Percentiles rank a stretch among this genome's conserved stretches.
phyloP scores from a whole-genome alignment of 2,113 vertebrate species.

The Petromus typicus region DNA sequence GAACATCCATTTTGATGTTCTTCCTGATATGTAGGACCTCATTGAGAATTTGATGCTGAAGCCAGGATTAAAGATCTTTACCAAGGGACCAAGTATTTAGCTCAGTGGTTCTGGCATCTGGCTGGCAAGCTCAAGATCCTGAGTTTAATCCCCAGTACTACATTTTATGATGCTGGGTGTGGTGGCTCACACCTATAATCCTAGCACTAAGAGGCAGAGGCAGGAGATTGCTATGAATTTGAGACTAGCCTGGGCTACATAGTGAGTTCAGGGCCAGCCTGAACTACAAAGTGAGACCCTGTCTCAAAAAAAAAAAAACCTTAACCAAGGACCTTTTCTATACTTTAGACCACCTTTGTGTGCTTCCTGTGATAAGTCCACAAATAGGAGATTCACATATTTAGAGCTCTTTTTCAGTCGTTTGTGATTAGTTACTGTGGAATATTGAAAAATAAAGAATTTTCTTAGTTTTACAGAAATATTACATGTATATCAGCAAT shows the following conservation, averaged over 20 bases:
- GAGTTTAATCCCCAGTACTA: too few species aligned
- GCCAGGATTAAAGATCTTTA: conserved; percentile 10
- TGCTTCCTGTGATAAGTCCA: not conserved
- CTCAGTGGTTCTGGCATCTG: too few species aligned
- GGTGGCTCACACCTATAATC: too few species aligned
- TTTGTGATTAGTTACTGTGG: not conserved
- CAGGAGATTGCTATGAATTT: too few species aligned
- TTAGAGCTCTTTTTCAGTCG: not conserved
- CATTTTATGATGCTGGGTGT: too few species aligned
- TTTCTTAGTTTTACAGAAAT: not conserved
- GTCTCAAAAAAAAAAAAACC: too few species aligned
- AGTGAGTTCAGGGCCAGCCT: too few species aligned
- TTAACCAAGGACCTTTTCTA: not conserved
- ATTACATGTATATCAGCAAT: not conserved
- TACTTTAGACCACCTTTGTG: not conserved
- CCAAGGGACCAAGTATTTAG: too few species aligned
- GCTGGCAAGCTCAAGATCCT: too few species aligned
- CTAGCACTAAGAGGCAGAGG: too few species aligned
- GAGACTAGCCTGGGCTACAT: too few species aligned
- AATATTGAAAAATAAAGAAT: conserved; percentile 23
- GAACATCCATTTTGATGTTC: conserved; percentile 39
- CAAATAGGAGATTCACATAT: not conserved
- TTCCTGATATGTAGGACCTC: not conserved
- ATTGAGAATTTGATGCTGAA: conserved; percentile 12
- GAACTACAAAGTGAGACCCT: too few species aligned